phyloP scores from a whole-genome alignment of 1,140 invertebrate species.

The Drosophila dunni region DNA sequence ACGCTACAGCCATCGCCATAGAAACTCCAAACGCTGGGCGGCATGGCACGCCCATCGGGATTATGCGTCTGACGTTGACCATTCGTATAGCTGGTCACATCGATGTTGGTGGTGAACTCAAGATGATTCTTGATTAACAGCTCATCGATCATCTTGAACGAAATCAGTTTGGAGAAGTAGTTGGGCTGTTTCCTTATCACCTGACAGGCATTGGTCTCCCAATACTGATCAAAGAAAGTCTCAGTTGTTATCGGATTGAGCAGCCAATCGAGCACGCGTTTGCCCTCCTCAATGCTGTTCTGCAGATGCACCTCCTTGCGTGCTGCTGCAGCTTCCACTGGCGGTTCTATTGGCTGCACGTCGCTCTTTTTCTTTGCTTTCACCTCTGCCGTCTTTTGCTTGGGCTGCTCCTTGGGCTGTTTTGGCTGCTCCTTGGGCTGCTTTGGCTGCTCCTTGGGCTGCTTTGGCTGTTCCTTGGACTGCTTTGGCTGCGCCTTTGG shows the following conservation, averaged over 20 bases:
- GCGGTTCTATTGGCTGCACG: not conserved
- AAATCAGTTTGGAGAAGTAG: slow-evolving; percentile 91
- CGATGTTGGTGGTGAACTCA: slow-evolving; percentile 94
- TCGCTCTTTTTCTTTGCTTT: not conserved
- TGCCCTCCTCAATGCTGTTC: slow-evolving; percentile 86
- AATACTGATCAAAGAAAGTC: slow-evolving; percentile 89
- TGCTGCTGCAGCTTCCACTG: not conserved
- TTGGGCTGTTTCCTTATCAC: slow-evolving; percentile 88
- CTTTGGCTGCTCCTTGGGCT: not conserved
- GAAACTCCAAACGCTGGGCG: slow-evolving; percentile 95
- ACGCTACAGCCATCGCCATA: slow-evolving; percentile 96
- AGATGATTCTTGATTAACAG: slow-evolving; percentile 91
- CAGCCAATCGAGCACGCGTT: slow-evolving; percentile 89
- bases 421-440: no score
- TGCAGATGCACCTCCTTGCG: slow-evolving; percentile 32
- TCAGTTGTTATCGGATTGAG: slow-evolving; percentile 88
- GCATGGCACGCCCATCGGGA: slow-evolving; percentile 89
- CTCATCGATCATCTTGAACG: slow-evolving; percentile 90
- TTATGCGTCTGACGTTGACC: slow-evolving; percentile 93
- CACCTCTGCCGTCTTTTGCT: not conserved
- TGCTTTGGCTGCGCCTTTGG: not conserved
- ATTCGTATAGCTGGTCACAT: slow-evolving; percentile 94
- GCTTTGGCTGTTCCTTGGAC: no score
- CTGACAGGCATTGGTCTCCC: slow-evolving; percentile 93
- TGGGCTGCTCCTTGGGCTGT: not conserved